Conservation (phyloP, 2,888 invertebrate genomes). For the Diaprepes abbreviatus region DNA sequence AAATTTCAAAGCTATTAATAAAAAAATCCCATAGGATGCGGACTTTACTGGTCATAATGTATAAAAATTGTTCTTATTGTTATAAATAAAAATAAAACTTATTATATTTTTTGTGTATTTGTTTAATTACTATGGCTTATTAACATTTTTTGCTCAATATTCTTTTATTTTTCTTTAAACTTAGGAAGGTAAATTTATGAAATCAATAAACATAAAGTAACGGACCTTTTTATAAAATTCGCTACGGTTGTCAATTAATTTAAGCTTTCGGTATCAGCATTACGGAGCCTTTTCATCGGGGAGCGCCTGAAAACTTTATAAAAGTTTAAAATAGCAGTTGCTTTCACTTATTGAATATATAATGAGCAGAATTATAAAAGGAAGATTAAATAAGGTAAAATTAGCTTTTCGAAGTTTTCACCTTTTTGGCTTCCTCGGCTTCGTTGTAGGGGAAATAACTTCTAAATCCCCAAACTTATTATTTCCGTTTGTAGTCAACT, state of each 20-base stretch:
- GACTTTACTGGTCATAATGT: too few relatives aligned
- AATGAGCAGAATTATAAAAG: conserved; percentile 27
- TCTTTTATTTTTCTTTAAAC: too few relatives aligned
- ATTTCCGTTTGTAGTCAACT: conserved; percentile 8
- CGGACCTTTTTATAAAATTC: neutral
- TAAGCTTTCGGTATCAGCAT: neutral
- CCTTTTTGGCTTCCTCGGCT: neutral
- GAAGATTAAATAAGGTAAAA: conserved; percentile 29
- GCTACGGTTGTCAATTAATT: conserved; percentile 5
- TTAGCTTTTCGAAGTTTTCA: conserved; percentile 18
- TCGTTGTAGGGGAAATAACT: conserved; percentile 11
- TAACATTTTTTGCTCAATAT: too few relatives aligned
- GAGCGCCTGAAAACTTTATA: conserved; percentile 6
- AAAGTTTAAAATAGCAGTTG: conserved; percentile 6
- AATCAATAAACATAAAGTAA: too few relatives aligned
- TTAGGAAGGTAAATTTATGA: too few relatives aligned
- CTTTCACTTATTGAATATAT: conserved; percentile 29
- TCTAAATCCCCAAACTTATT: conserved; percentile 18
- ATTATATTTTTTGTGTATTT: too few relatives aligned
- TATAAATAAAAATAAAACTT: too few relatives aligned
- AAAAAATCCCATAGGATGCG: too few relatives aligned
- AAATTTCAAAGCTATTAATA: too few relatives aligned
- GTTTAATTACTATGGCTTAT: too few relatives aligned
- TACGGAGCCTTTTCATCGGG: conserved; percentile 4
- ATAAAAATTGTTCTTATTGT: too few relatives aligned